Percentiles rank a stretch among this genome's conserved stretches.
phyloP scores from a whole-genome alignment of 2,797 vertebrate genomes.

The Anas acuta region DNA sequence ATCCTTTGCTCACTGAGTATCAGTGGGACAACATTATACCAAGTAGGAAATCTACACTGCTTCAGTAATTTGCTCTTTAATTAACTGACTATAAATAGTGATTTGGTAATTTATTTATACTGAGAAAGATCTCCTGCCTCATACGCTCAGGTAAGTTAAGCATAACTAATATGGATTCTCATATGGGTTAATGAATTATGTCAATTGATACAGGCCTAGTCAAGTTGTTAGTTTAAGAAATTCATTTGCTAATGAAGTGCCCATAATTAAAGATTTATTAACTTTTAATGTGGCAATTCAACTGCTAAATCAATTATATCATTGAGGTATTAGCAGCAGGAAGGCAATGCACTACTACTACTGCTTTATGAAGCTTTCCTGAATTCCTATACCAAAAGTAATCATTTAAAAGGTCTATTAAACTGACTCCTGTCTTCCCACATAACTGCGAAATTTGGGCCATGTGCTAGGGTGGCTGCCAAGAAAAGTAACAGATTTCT shows the following conservation, averaged over 20 bases:
- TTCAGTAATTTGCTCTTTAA: slow-evolving; percentile 54
- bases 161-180: slow-evolving; percentile 46
- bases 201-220: slow-evolving; percentile 46
- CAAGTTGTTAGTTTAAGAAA: slow-evolving; percentile 60
- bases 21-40: neutral
- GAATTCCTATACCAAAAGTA: neutral
- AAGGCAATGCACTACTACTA: neutral
- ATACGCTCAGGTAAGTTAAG: slow-evolving; percentile 39
- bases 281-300: slow-evolving; percentile 31
- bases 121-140: slow-evolving; percentile 34
- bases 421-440: neutral
- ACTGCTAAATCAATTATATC: slow-evolving; percentile 44
- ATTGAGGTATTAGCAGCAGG: neutral
- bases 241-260: slow-evolving; percentile 17
- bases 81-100: slow-evolving; percentile 58
- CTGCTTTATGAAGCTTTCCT: neutral
- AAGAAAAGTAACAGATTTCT: neutral
- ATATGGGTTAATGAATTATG: slow-evolving; percentile 39
- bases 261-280: slow-evolving; percentile 59
- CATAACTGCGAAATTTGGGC: neutral
- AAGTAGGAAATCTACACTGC: neutral
- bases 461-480: neutral
- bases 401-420: neutral
- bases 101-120: slow-evolving; percentile 53
- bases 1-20: neutral